phyloP scores from a whole-genome alignment of 2,888 invertebrate genomes.

The Dynastes grantii region DNA sequence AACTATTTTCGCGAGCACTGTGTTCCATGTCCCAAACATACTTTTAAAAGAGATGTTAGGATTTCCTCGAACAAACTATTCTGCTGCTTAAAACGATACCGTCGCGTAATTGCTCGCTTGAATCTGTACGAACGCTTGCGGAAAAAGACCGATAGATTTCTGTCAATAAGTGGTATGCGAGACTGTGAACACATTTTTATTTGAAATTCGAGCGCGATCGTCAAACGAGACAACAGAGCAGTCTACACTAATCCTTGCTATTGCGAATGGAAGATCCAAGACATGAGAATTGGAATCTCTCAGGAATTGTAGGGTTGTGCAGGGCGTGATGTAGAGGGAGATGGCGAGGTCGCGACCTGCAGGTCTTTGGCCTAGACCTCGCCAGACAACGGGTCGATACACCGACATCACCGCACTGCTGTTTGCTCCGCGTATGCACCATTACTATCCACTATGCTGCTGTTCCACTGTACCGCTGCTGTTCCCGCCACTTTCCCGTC shows the following conservation, averaged over 20 bases:
- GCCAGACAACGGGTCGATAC: constrained; percentile 62
- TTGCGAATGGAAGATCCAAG: constrained; percentile 11
- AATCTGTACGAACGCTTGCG: background rate
- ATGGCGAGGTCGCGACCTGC: constrained; percentile 66
- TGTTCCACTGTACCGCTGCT: constrained; percentile 48
- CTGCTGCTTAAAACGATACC: background rate
- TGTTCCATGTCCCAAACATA: too few species aligned
- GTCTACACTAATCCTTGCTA: constrained; percentile 23
- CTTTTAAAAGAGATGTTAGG: too few species aligned
- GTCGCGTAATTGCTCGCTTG: background rate
- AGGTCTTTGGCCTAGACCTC: constrained; percentile 73
- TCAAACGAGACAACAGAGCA: constrained; percentile 28
- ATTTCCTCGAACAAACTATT: too few species aligned
- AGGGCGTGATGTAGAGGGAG: constrained; percentile 53
- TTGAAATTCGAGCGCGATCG: constrained; percentile 20
- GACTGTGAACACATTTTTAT: constrained; percentile 19
- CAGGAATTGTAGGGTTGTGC: constrained; percentile 41
- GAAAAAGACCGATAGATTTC: constrained; percentile 8
- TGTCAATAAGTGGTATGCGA: constrained; percentile 21
- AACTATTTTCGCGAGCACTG: too few species aligned
- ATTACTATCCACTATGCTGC: constrained; percentile 40
- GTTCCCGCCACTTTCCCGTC: constrained; percentile 48
- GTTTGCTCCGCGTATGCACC: constrained; percentile 44
- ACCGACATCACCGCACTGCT: constrained; percentile 52
- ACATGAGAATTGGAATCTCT: constrained; percentile 35